These are phyloP conservation scores for Cladorhizidae sp. DNA, from an alignment of 37 sponge, comb jelly and placozoan genomes.

Conservation along the genomic window DNA sequence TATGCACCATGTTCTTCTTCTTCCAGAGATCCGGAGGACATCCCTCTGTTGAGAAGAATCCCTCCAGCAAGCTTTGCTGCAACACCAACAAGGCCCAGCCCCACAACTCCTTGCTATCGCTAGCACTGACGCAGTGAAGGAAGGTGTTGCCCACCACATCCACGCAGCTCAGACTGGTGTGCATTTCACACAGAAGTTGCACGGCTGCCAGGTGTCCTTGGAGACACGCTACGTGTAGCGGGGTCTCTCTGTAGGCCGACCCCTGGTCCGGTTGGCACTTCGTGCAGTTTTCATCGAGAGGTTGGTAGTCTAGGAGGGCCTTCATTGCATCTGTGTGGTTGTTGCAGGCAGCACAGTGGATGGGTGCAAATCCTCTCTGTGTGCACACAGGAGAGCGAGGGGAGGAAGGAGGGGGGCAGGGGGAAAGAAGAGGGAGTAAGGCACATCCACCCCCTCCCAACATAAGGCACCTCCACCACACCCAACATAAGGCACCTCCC, in stretches of 20 bases:
- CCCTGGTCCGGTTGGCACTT: background rate
- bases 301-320: background rate
- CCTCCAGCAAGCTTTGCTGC: no score
- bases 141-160: conserved; percentile 76
- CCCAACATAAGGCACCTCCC: background rate
- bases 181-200: conserved; percentile 51
- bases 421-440: background rate
- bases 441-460: background rate
- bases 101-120: background rate
- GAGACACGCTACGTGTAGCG: conserved; percentile 82
- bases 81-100: background rate
- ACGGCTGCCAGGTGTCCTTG: conserved; percentile 67
- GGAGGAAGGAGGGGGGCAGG: conserved; percentile 4
- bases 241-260: conserved; percentile 60
- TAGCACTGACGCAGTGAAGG: background rate
- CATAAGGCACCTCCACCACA: background rate
- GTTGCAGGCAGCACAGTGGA: conserved; percentile 28
- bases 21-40: background rate
- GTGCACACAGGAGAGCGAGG: background rate
- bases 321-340: background rate
- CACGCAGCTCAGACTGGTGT: conserved; percentile 64
- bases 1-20: conserved; percentile 2
- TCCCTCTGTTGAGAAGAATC: no score
- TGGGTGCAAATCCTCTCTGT: conserved; percentile 41
- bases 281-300: background rate